Evolutionary conservation across 2,113 vertebrate species (phyloP), one percentile per base, ranked within the genome.

Genomic region (Odocoileus virginianus): DNA sequence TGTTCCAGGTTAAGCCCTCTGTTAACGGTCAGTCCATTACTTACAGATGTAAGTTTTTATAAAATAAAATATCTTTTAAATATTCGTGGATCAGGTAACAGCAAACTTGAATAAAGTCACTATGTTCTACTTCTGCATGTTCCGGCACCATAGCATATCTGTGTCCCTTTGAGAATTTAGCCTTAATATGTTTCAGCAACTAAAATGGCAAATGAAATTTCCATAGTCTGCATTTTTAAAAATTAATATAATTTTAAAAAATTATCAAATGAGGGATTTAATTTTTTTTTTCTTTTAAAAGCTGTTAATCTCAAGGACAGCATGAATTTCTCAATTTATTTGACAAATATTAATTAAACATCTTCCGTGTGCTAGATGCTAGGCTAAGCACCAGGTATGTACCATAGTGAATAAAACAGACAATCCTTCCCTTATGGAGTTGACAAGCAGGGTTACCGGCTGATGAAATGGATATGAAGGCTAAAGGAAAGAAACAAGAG

Each of bases 61-160:
- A 93, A 97, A 98, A 97, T 97, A 98, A 98, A 98, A 55, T 96
- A 89, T 91, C 96, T 97, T 98, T 98, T 97, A 97, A 97, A 96
- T 95, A 97, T 94, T 95, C 81, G 13, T 96, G 91, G 82, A 89
- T 97, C 95, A 97, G 95, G 78, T 91, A 96, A 94, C 19, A 96
- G 60, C 76, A 83, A 93, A 86, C 54, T 97, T 97, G 94, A 98
- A 94, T 96, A 97, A 98, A 98, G 61, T 97, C 78, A 82, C 58
- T 90, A 78, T 43, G 30, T 87, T 95, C 71, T 90, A 90, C 81
- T 96, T 97, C 52, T 88, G 1, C 55, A 50, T 96, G 60, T 60
- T 89, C 52, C 97, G 43, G 55, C 55, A 97, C 93, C 57, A 91
- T 28, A 95, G 67, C 47, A 89, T 94, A 88, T 87, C 95, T 76